These are phyloP conservation scores for Drosophila ogumai DNA, from an alignment of 1,140 invertebrate genomes.

Conservation along the genomic window DNA sequence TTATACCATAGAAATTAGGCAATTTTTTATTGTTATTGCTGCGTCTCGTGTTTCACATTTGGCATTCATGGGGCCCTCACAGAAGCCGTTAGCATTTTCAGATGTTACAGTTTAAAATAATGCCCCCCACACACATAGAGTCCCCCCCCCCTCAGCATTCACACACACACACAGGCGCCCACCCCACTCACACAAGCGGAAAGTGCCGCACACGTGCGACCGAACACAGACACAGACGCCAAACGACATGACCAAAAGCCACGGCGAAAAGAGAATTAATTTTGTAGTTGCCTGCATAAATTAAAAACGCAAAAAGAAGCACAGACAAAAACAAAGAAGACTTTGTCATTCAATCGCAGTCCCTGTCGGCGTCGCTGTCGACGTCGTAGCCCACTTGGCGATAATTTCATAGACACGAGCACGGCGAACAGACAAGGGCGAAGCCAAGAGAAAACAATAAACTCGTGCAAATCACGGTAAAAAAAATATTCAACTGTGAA, in stretches of 20 bases:
- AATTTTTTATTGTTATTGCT: conserved; percentile 63
- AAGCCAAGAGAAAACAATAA: conserved; percentile 7
- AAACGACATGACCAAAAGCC: conserved; percentile 53
- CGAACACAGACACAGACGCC: conserved; percentile 42
- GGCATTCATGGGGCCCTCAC: conserved; percentile 43
- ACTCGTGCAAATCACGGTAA: conserved; percentile 8
- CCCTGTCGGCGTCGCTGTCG: conserved; percentile 7
- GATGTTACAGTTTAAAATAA: conserved; percentile 58
- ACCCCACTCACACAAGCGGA: background rate
- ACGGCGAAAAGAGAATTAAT: conserved; percentile 65
- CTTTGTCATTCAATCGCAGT: conserved; percentile 67
- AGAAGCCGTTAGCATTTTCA: conserved; percentile 50
- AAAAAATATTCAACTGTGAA: background rate
- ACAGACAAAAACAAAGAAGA: conserved; percentile 48
- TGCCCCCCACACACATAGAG: conserved; percentile 7
- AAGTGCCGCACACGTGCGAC: conserved; percentile 56
- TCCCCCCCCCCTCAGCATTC: background rate
- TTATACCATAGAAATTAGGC: conserved; percentile 64
- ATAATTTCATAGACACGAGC: conserved; percentile 70
- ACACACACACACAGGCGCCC: background rate
- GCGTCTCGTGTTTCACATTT: conserved; percentile 68
- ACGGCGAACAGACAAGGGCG: conserved; percentile 12
- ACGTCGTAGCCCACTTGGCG: conserved; percentile 51
- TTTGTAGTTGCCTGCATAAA: conserved; percentile 76
- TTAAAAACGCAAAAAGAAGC: conserved; percentile 50